These are phyloP conservation scores for Phyllostomus hastatus DNA, from an alignment of 2,113 vertebrate genomes.

Conservation along the genomic window DNA sequence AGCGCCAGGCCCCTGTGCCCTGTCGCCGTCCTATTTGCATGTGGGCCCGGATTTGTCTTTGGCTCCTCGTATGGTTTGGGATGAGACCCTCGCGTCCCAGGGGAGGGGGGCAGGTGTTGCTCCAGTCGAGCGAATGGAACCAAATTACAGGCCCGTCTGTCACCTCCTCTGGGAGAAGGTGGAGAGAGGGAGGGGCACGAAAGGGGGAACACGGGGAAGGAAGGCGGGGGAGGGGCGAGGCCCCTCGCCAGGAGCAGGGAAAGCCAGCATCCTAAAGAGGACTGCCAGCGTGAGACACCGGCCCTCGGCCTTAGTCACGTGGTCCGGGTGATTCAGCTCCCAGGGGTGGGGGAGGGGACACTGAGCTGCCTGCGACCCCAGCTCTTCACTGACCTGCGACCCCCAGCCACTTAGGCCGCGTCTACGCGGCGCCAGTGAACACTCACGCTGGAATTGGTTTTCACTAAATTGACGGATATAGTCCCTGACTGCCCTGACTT, in stretches of 20 bases:
- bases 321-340: neutral
- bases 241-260: slow-evolving; percentile 69
- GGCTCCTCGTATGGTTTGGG: slow-evolving; percentile 82
- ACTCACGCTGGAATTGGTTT: neutral
- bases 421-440: neutral
- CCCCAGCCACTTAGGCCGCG: neutral
- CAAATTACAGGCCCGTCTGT: slow-evolving; percentile 99
- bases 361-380: accelerated
- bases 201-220: slow-evolving; percentile 66
- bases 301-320: neutral
- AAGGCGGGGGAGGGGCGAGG: slow-evolving; percentile 32
- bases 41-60: slow-evolving; percentile 82
- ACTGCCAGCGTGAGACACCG: slow-evolving; percentile 40
- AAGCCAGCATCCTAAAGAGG: slow-evolving; percentile 72
- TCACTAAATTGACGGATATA: neutral
- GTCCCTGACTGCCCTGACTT: slow-evolving; percentile 10
- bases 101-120: slow-evolving; percentile 99
- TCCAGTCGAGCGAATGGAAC: slow-evolving; percentile 99
- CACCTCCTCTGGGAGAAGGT: slow-evolving; percentile 92
- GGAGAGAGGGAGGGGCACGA: slow-evolving; percentile 77
- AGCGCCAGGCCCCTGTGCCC: neutral
- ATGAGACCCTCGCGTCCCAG: slow-evolving; percentile 88
- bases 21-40: slow-evolving; percentile 71
- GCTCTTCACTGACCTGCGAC: neutral
- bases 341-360: neutral